phyloP scores from a whole-genome alignment of 37 sponge, comb jelly and placozoan species.

The Hormiphora californensis region DNA sequence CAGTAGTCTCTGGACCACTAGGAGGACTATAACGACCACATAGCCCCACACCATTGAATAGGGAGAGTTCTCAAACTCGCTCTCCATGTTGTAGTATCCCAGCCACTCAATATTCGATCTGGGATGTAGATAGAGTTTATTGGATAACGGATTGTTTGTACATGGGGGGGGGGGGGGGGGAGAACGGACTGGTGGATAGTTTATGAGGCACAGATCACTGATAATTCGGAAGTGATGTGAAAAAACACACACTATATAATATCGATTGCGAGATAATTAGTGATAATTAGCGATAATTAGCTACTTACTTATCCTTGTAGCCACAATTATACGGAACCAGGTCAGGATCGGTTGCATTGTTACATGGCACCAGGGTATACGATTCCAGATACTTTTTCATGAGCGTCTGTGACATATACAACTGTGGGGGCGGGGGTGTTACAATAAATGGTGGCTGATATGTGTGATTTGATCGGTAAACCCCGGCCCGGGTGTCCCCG shows the following conservation, averaged over 20 bases:
- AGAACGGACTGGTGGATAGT: no score
- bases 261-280: no score
- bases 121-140: background rate
- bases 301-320: conserved; percentile 6
- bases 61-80: background rate
- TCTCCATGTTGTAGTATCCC: conserved; percentile 27
- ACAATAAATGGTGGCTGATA: no score
- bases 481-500: no score
- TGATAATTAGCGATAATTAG: no score
- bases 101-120: conserved; percentile 36
- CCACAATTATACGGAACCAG: background rate
- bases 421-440: no score
- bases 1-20: conserved; percentile 6
- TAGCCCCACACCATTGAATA: conserved; percentile 12
- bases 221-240: no score
- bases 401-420: conserved; percentile 7
- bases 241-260: no score
- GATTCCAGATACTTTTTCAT: background rate
- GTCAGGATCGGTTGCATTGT: background rate
- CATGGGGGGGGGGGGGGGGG: no score
- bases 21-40: background rate
- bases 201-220: no score
- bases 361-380: background rate
- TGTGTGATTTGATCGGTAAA: no score
- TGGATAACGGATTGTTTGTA: no score